These are phyloP conservation scores for Apantesis nais DNA, from an alignment of 2,888 invertebrate genomes.

Conservation along the genomic window DNA sequence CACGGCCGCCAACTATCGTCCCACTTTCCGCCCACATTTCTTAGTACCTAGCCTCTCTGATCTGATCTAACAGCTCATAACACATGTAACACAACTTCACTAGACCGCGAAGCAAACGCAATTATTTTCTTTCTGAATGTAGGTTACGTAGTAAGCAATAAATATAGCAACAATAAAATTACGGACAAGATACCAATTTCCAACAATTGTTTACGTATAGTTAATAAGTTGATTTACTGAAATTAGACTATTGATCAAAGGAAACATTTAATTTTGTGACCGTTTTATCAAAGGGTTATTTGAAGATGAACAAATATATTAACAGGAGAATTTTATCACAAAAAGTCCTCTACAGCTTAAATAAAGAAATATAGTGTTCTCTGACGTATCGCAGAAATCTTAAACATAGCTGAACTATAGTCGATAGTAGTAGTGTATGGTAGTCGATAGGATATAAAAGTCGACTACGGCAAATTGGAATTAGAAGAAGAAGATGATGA, in stretches of 20 bases:
- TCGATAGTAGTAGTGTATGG: neutral
- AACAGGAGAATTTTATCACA: neutral
- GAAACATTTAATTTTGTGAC: neutral
- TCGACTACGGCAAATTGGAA: neutral
- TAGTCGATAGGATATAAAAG: neutral
- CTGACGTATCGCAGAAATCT: neutral
- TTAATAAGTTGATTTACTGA: no score
- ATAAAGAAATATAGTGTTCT: neutral
- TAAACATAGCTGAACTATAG: neutral
- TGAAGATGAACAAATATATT: no score
- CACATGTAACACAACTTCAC: constrained; percentile 65
- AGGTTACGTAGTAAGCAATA: constrained; percentile 66
- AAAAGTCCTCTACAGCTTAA: neutral
- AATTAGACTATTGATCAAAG: neutral
- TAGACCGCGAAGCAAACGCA: constrained; percentile 56
- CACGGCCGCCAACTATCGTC: constrained; percentile 42
- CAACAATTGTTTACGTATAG: constrained; percentile 7
- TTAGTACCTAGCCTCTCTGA: constrained; percentile 51
- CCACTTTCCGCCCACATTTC: constrained; percentile 63
- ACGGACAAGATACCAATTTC: neutral
- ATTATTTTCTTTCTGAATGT: constrained; percentile 60
- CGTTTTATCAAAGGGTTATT: no score
- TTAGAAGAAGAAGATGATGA: neutral
- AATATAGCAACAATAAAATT: constrained; percentile 14
- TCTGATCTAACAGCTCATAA: constrained; percentile 72